These are phyloP conservation scores for Strix occidentalis DNA, from an alignment of 2,797 vertebrate genomes.

Conservation along the genomic window DNA sequence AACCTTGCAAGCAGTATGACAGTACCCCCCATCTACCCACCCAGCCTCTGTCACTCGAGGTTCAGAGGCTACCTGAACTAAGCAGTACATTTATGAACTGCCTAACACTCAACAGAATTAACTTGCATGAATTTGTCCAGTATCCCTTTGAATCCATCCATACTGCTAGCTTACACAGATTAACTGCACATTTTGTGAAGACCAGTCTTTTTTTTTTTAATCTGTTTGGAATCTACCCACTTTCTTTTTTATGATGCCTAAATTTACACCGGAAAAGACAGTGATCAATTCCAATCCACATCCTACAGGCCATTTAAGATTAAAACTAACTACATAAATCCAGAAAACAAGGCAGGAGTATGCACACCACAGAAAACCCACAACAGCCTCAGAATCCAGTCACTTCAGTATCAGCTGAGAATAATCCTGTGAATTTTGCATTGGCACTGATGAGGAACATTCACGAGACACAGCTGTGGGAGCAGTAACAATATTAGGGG, in stretches of 20 bases:
- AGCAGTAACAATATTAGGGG: neutral
- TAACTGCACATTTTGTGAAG: neutral
- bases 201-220: neutral
- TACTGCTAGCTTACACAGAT: neutral
- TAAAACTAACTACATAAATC: neutral
- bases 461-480: neutral
- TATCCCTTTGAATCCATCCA: neutral
- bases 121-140: neutral
- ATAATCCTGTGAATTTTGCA: neutral
- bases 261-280: neutral
- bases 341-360: neutral
- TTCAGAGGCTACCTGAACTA: neutral
- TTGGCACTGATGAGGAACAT: neutral
- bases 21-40: neutral
- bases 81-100: fast-evolving
- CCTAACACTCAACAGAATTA: neutral
- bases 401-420: neutral
- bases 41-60: neutral
- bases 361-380: fast-evolving
- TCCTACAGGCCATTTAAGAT: neutral
- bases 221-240: neutral
- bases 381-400: neutral
- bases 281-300: neutral
- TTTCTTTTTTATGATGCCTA: neutral
- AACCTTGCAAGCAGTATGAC: neutral